phyloP scores from a whole-genome alignment of 2,888 invertebrate species.

The Physocephala rufipes region DNA sequence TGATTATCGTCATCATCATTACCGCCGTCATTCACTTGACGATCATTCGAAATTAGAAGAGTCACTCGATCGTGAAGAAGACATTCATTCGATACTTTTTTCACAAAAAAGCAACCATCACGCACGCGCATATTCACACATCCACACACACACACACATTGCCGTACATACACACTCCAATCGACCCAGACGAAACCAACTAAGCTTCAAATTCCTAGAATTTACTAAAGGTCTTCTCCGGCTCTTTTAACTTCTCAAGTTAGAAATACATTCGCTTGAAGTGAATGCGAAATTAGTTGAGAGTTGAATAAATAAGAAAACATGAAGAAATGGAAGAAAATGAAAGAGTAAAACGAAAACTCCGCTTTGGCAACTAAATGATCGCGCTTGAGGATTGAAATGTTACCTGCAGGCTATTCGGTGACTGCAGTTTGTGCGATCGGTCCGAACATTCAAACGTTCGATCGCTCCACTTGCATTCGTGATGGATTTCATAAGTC shows the following conservation, averaged over 20 bases:
- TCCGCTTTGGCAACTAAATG: background rate
- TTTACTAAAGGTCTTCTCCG: too few relatives aligned
- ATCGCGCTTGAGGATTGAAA: constrained; percentile 33
- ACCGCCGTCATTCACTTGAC: too few relatives aligned
- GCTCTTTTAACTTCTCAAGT: constrained; percentile 4
- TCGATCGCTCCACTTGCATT: constrained; percentile 11
- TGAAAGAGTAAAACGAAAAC: too few relatives aligned
- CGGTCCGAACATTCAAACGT: background rate
- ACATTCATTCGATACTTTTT: constrained; percentile 10
- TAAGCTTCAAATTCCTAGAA: constrained; percentile 23
- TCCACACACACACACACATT: too few relatives aligned
- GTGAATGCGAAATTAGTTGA: constrained; percentile 30
- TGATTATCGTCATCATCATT: too few relatives aligned
- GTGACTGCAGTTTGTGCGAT: constrained; percentile 6
- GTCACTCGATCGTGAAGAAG: constrained; percentile 19
- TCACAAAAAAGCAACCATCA: too few relatives aligned
- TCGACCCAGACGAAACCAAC: constrained; percentile 11
- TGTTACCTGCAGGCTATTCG: constrained; percentile 31
- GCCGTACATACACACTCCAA: too few relatives aligned
- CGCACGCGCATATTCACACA: too few relatives aligned
- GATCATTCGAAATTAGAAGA: constrained; percentile 2
- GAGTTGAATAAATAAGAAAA: background rate
- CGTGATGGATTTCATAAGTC: constrained; percentile 38
- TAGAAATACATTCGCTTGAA: constrained; percentile 24
- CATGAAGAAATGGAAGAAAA: constrained; percentile 5